A percentile compares a stretch with the other conserved stretches of the same genome.
These are phyloP conservation scores for Spongilla lacustris DNA, from an alignment of 37 sponge, comb jelly and placozoan genomes.

Conservation along the genomic window DNA sequence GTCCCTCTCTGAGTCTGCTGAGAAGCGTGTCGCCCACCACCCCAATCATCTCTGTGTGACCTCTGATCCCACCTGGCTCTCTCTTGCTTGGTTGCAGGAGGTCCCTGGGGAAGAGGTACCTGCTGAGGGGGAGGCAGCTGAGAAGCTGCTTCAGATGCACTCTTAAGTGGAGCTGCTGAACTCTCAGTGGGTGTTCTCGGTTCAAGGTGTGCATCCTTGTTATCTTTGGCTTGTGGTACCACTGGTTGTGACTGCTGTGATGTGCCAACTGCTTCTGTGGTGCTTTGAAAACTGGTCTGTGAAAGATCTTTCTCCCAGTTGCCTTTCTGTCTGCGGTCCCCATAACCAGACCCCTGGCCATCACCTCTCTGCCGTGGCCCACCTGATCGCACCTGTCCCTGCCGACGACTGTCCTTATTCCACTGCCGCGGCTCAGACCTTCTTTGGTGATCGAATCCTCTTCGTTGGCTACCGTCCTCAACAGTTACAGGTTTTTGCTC, in stretches of 20 bases:
- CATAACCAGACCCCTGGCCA: background rate
- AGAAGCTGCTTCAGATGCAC: background rate
- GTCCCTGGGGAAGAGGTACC: background rate
- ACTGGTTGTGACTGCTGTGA: background rate
- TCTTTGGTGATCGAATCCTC: background rate
- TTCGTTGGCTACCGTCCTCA: background rate
- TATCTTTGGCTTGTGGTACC: too few species aligned
- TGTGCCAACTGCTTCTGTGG: background rate
- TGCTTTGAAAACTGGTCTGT: background rate
- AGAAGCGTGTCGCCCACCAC: background rate
- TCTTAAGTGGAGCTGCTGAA: background rate
- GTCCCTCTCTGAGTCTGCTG: background rate
- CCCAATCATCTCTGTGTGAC: background rate
- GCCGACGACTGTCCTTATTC: background rate
- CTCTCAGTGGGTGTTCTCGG: background rate
- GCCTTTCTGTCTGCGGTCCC: background rate
- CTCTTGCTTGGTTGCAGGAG: background rate
- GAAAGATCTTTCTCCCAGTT: slow-evolving; percentile 3
- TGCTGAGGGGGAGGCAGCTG: background rate
- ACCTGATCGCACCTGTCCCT: background rate
- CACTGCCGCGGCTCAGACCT: background rate
- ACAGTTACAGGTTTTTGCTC: background rate
- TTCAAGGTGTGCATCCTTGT: background rate
- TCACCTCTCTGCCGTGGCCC: background rate
- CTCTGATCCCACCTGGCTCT: background rate